phyloP scores from a whole-genome alignment of 2,797 vertebrate genomes.

The Pseudochromis fuscus region DNA sequence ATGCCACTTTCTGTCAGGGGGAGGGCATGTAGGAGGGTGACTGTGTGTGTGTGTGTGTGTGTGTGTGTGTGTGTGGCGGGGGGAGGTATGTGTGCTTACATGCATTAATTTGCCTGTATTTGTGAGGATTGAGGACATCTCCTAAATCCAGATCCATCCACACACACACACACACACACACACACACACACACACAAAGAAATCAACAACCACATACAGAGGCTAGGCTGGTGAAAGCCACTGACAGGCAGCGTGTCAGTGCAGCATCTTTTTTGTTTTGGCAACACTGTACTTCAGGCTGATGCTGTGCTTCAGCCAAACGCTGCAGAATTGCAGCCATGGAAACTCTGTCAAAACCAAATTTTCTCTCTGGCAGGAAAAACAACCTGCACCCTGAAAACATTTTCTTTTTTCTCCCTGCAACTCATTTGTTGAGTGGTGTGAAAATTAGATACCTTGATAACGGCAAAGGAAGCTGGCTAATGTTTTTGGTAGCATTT shows the following conservation, averaged over 20 bases:
- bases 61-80: not conserved
- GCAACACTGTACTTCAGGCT: constrained; percentile 49
- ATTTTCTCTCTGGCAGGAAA: constrained; percentile 35
- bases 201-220: constrained; percentile 39
- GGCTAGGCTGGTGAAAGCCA: constrained; percentile 40
- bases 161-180: constrained; percentile 19
- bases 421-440: constrained; percentile 7
- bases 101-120: constrained; percentile 59
- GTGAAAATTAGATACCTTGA: not conserved
- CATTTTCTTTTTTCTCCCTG: not conserved
- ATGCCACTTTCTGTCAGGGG: constrained; percentile 46
- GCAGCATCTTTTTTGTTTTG: constrained; percentile 52
- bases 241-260: constrained; percentile 52
- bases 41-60: constrained; percentile 40
- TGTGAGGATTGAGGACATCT: constrained; percentile 69
- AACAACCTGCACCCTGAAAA: constrained; percentile 21
- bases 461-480: not conserved
- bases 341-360: constrained; percentile 49
- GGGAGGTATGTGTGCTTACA: constrained; percentile 44
- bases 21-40: constrained; percentile 48
- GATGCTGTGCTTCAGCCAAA: constrained; percentile 57
- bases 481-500: constrained; percentile 7
- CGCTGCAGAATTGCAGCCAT: constrained; percentile 47
- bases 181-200: constrained; percentile 3
- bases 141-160: constrained; percentile 53